Conservation (phyloP, 35 echinoderm and acorn worm species). For the Strongylocentrotus purpuratus region DNA sequence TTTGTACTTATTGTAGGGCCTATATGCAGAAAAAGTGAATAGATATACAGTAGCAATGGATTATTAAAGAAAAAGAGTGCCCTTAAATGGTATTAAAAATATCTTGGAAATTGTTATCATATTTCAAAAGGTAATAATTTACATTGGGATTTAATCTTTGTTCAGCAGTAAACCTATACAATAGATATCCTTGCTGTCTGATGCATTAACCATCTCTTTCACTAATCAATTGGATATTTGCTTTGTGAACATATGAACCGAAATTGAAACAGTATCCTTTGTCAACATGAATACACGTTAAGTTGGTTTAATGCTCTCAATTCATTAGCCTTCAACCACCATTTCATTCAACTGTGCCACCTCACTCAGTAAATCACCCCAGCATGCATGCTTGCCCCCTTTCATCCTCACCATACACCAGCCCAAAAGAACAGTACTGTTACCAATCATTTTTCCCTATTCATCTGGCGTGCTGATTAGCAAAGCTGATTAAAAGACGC, state of each 20-base stretch:
- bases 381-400: neutral
- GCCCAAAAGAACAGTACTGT: neutral
- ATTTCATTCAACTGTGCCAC: neutral
- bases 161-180: too few species aligned
- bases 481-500: conserved; percentile 3
- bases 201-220: neutral
- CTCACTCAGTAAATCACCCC: neutral
- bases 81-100: too few species aligned
- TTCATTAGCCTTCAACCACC: neutral
- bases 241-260: neutral
- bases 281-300: neutral
- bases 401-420: neutral
- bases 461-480: conserved; percentile 12
- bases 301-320: neutral
- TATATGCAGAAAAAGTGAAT: too few species aligned
- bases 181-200: neutral
- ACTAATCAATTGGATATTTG: neutral
- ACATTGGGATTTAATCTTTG: too few species aligned
- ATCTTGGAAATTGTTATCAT: too few species aligned
- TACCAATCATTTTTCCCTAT: neutral
- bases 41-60: too few species aligned
- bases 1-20: too few species aligned
- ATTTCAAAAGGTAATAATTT: too few species aligned
- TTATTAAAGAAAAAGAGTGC: too few species aligned
- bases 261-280: neutral